These are phyloP conservation scores for Paramuricea clavata DNA, from an alignment of 92 coral and sea anemone species.

Conservation along the genomic window DNA sequence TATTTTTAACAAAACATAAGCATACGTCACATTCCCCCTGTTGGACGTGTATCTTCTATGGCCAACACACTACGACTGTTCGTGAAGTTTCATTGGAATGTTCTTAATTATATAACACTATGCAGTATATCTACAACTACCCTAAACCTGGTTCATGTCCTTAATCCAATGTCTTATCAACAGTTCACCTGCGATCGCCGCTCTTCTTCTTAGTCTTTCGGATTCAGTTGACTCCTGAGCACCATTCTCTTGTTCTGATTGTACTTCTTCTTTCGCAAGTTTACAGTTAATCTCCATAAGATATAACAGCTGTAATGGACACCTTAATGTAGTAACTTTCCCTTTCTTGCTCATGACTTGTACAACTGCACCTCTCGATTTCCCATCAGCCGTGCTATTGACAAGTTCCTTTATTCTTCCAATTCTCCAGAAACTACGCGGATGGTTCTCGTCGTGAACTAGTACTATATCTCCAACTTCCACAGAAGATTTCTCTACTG, in stretches of 20 bases:
- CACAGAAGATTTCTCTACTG: background rate
- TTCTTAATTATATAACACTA: no score
- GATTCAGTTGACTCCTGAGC: background rate
- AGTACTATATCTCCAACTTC: conserved; percentile 48
- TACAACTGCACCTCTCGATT: conserved; percentile 72
- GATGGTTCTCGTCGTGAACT: conserved; percentile 52
- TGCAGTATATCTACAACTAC: background rate
- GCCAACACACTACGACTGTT: no score
- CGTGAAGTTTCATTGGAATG: no score
- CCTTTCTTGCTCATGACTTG: conserved; percentile 61
- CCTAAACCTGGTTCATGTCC: background rate
- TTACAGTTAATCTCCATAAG: conserved; percentile 52
- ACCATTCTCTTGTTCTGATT: background rate
- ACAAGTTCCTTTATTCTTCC: conserved; percentile 58
- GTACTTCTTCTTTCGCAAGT: background rate
- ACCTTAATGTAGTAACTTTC: conserved; percentile 47
- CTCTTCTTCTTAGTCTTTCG: background rate
- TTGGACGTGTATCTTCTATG: no score
- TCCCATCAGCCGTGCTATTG: conserved; percentile 47
- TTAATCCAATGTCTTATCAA: background rate
- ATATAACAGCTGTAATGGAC: conserved; percentile 75
- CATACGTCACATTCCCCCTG: no score
- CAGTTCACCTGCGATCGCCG: conserved; percentile 12
- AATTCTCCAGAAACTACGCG: conserved; percentile 51
- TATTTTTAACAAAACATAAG: no score